These are phyloP conservation scores for Myotis vivesi DNA, from an alignment of 2,797 vertebrate species.

Conservation along the genomic window DNA sequence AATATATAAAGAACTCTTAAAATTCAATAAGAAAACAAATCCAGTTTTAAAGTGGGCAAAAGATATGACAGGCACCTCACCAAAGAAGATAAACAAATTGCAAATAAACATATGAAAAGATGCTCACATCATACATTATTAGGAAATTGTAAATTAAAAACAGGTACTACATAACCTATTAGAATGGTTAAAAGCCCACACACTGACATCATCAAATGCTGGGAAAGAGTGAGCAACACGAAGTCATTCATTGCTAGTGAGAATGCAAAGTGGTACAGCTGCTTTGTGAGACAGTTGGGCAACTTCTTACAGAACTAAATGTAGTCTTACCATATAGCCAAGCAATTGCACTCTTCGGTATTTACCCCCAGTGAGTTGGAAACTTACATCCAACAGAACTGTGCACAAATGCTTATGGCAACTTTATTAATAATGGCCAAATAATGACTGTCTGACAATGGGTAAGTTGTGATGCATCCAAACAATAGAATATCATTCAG, in stretches of 20 bases:
- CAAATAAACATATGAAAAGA: not conserved
- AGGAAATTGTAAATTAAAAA: not conserved
- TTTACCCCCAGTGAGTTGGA: not conserved
- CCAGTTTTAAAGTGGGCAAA: not conserved
- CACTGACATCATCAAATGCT: not conserved
- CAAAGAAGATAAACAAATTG: not conserved
- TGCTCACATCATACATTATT: not conserved
- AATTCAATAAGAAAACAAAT: not conserved
- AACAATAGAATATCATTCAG: not conserved
- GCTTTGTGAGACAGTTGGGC: not conserved
- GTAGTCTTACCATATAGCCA: not conserved
- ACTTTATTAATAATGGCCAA: not conserved
- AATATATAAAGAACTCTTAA: not conserved
- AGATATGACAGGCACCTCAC: not conserved
- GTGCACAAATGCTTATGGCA: not conserved
- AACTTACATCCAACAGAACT: not conserved
- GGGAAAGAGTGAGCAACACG: not conserved
- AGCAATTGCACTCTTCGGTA: not conserved
- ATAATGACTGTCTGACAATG: not conserved
- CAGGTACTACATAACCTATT: not conserved
- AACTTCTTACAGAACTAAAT: not conserved
- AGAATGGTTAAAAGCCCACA: not conserved
- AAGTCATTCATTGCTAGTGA: not conserved
- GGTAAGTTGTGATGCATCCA: not conserved
- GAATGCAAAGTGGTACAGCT: not conserved